Conservation (phyloP, 2,113 vertebrate species). For the Sardina pilchardus region DNA sequence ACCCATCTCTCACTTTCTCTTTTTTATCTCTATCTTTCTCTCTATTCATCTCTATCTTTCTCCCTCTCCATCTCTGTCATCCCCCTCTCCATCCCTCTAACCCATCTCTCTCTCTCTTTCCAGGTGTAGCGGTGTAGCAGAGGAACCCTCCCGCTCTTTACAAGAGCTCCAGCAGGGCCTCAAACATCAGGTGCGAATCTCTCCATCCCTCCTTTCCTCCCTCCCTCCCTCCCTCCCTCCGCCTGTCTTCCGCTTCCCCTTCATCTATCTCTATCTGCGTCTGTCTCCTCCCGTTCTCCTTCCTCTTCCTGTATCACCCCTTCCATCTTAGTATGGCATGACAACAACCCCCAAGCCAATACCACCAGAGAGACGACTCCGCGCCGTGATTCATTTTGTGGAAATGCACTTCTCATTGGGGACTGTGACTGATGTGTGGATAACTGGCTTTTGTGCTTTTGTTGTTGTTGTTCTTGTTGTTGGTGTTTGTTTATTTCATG, state of each 20-base stretch:
- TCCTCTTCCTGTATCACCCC: neutral
- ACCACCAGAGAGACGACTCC: neutral
- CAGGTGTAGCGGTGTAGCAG: constrained; percentile 43
- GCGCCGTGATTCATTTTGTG: constrained; percentile 25
- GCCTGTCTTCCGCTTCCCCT: neutral
- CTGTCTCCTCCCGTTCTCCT: neutral
- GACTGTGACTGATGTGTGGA: constrained; percentile 38
- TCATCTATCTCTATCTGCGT: neutral
- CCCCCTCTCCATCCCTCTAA: neutral
- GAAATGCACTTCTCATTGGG: constrained; percentile 20
- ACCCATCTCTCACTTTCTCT: neutral
- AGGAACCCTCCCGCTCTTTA: constrained; percentile 38
- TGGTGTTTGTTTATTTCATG: constrained; percentile 13
- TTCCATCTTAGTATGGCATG: neutral
- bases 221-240: neutral
- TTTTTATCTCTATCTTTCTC: too few species aligned
- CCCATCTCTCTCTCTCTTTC: constrained; percentile 25
- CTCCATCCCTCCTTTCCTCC: neutral
- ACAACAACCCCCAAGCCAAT: constrained; percentile 4
- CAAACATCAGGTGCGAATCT: constrained; percentile 59
- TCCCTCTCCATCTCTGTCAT: neutral
- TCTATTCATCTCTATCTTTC: neutral
- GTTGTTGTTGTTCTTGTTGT: constrained; percentile 27
- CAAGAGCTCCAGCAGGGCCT: constrained; percentile 65
- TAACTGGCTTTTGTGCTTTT: constrained; percentile 21